Base-by-base conservation (phyloP, 2,888 invertebrate species). In the Limnephilus marmoratus region DNA sequence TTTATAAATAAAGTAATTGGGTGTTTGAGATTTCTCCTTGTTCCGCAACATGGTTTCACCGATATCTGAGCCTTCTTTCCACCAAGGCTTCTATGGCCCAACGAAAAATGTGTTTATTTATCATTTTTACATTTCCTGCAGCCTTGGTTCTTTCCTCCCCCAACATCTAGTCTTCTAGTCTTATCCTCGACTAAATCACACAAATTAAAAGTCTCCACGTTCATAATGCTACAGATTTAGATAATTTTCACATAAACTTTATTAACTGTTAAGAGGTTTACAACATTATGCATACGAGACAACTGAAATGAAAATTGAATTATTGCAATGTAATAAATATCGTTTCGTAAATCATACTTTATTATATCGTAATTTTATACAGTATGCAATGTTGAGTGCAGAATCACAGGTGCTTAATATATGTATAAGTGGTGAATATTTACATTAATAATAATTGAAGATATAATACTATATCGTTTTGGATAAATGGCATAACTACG, bases 231-330 rank as follows among this genome's bases (percentile, higher is more conserved):
- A 37, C 68, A 80, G 37, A 80, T 80, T 80, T 68, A 53, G 41
- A 41, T 41, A 7, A 9, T 11, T 45, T 80, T 80, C 29, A 31
- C 34, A 80, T 68, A 15, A 3, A 87, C 24, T 85, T 11, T 45
- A 45, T 12, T 24, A 68, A 0, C 24, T 18, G 15, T 49, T 49
- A 15, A 49, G 68, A 68, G 24, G 68, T 24, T 68, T 68, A 24
- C 68, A 5, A 68, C 68, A 68, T 9, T 86, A 49, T n/a, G 45
- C 7, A 29, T 53, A 13, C 13, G n/a, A 86, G 12, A 49, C 18
- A 9, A 49, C 0, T 86, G 86, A 41, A 85, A 85, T 41, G 85
- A 85, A n/a, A 24, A 45, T 86, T 86, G 29, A 49, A 83, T 53
- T 18, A 53, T 18, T 53, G 18, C 18, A 53, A 18, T 5, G 18